A percentile compares a stretch with the other conserved stretches of the same genome.
These are phyloP conservation scores for Ceraclea dissimilis DNA, from an alignment of 2,888 invertebrate species.

Conservation along the genomic window DNA sequence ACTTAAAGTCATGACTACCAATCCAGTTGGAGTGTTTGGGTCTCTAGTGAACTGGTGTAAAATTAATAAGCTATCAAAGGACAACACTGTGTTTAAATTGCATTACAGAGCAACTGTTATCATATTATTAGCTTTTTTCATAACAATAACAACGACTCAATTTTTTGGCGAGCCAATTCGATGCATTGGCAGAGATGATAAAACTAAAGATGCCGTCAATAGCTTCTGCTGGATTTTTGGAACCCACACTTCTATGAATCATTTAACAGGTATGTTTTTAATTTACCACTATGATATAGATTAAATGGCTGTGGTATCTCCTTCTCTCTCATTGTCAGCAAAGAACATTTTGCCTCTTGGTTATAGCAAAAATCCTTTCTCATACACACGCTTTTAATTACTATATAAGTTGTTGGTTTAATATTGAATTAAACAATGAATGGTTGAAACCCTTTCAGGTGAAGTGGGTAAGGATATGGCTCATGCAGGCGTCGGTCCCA, in stretches of 20 bases:
- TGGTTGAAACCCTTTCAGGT: constrained; percentile 34
- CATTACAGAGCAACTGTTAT: constrained; percentile 68
- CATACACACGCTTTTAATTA: too few relatives aligned
- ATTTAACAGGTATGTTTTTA: constrained; percentile 12
- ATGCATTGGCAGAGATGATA: constrained; percentile 47
- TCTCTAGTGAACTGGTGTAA: constrained; percentile 49
- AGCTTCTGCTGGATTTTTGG: constrained; percentile 76
- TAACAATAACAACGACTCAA: constrained; percentile 71
- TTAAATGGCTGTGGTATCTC: too few relatives aligned
- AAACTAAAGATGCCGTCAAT: constrained; percentile 56
- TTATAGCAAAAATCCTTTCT: too few relatives aligned
- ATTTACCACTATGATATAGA: too few relatives aligned
- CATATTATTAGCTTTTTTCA: constrained; percentile 62
- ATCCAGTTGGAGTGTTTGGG: constrained; percentile 53
- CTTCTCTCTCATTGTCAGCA: too few relatives aligned
- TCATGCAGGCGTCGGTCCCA: constrained; percentile 47
- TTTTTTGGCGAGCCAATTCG: constrained; percentile 82
- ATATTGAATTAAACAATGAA: too few relatives aligned
- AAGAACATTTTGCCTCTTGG: too few relatives aligned
- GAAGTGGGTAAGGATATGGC: constrained; percentile 44
- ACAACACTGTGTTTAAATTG: constrained; percentile 66
- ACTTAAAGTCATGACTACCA: too few relatives aligned
- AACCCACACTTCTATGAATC: constrained; percentile 49
- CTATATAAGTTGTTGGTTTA: too few relatives aligned
- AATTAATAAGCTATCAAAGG: constrained; percentile 59